Percentiles rank a stretch among this genome's conserved stretches.
These are phyloP conservation scores for Eumacrocentrus americanus DNA, from an alignment of 2,888 invertebrate genomes.

Conservation along the genomic window DNA sequence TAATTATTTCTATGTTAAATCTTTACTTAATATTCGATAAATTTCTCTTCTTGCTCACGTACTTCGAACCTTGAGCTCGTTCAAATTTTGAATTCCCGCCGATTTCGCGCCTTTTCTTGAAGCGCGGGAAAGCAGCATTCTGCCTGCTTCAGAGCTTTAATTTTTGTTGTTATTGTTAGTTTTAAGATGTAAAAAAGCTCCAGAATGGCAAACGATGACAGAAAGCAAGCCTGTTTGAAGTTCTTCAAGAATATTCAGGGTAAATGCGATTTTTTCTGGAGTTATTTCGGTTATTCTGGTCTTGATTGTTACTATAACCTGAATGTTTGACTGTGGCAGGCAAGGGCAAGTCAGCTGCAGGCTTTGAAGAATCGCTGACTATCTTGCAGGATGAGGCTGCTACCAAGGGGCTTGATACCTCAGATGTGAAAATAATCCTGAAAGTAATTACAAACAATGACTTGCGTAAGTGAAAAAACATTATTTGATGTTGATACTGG, in stretches of 20 bases:
- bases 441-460: constrained; percentile 40
- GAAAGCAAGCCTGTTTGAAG: constrained; percentile 18
- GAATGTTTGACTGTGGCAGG: constrained; percentile 25
- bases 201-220: constrained; percentile 29
- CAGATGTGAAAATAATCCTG: constrained; percentile 38
- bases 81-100: too few species aligned
- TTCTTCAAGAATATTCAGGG: constrained; percentile 33
- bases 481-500: not conserved
- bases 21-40: too few species aligned
- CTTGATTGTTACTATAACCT: constrained; percentile 9
- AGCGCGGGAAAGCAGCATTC: too few species aligned
- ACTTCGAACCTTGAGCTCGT: too few species aligned
- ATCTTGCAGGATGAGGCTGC: constrained; percentile 41
- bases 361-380: constrained; percentile 34
- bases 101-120: too few species aligned
- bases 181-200: not conserved
- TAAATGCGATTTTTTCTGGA: constrained; percentile 19
- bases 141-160: too few species aligned
- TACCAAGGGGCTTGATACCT: constrained; percentile 42
- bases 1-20: too few species aligned
- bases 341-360: constrained; percentile 33
- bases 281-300: not conserved
- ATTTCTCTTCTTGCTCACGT: too few species aligned
- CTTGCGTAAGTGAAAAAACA: constrained; percentile 37
- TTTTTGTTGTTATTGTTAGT: too few species aligned